Percentiles rank a stretch among this genome's conserved stretches.
Conservation (phyloP, 2,888 invertebrate species). For the Crocallis elinguaria region DNA sequence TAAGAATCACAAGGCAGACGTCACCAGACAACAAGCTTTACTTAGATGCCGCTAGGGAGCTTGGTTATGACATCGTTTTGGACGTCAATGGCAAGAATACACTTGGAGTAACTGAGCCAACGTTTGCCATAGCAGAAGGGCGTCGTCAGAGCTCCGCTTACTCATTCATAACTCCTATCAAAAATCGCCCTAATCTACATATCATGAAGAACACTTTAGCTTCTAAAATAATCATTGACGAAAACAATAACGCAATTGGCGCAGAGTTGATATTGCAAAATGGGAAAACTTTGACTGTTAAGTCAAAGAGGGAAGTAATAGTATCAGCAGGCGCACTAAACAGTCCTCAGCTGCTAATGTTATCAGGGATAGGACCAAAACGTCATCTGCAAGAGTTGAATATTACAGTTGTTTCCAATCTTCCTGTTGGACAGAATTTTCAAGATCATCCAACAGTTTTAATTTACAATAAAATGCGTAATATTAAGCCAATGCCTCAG, state of each 20-base stretch:
- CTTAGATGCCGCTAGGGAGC: slow-evolving; percentile 52
- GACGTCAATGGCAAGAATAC: slow-evolving; percentile 56
- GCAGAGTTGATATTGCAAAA: slow-evolving; percentile 48
- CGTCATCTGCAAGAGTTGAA: slow-evolving; percentile 50
- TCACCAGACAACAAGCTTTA: slow-evolving; percentile 60
- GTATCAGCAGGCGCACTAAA: slow-evolving; percentile 62
- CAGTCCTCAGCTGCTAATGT: slow-evolving; percentile 61
- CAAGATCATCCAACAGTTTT: slow-evolving; percentile 59
- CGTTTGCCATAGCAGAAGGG: slow-evolving; percentile 44
- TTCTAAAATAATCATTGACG: slow-evolving; percentile 52
- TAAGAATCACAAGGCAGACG: slow-evolving; percentile 55
- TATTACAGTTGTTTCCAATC: slow-evolving; percentile 50
- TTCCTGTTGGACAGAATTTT: slow-evolving; percentile 58
- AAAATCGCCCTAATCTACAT: slow-evolving; percentile 52
- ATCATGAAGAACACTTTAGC: slow-evolving; percentile 54
- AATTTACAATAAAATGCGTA: slow-evolving; percentile 40
- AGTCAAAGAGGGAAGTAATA: slow-evolving; percentile 54
- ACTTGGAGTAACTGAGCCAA: slow-evolving; percentile 51
- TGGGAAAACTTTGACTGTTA: slow-evolving; percentile 37
- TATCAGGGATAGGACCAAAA: slow-evolving; percentile 63
- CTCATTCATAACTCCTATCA: slow-evolving; percentile 52
- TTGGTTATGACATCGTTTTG: slow-evolving; percentile 49
- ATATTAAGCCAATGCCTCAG: slow-evolving; percentile 39
- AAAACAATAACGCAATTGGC: slow-evolving; percentile 46
- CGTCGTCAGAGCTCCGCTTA: slow-evolving; percentile 54